Conservation (phyloP, 2,113 vertebrate species). For the Damaliscus lunatus region DNA sequence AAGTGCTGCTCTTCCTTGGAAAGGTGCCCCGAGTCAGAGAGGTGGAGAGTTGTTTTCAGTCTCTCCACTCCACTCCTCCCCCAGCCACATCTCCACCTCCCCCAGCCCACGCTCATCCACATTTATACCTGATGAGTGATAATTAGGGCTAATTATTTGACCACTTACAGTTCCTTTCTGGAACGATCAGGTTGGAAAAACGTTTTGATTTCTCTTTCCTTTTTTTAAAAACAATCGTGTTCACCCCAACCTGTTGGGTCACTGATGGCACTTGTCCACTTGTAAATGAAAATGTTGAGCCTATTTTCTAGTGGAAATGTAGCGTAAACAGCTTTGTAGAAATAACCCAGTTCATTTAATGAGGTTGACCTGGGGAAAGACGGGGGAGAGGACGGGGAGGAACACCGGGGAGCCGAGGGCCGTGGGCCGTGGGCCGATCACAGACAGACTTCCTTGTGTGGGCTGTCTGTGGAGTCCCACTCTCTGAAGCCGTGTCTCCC, state of each 20-base stretch:
- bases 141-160: neutral
- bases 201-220: neutral
- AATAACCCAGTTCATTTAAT: neutral
- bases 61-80: neutral
- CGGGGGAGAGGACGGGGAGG: neutral
- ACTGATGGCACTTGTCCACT: neutral
- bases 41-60: neutral
- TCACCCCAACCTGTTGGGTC: neutral
- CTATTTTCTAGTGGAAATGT: neutral
- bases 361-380: neutral
- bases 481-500: neutral
- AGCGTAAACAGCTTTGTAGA: neutral
- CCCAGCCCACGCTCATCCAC: neutral
- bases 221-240: neutral
- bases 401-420: neutral
- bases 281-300: neutral
- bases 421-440: neutral
- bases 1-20: neutral
- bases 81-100: neutral
- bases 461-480: neutral
- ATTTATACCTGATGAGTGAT: neutral
- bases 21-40: neutral
- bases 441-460: neutral
- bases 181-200: constrained; percentile 14
- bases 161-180: neutral